Base-by-base conservation (phyloP, 2,113 vertebrate genomes). In the Ardeotis arabs region DNA sequence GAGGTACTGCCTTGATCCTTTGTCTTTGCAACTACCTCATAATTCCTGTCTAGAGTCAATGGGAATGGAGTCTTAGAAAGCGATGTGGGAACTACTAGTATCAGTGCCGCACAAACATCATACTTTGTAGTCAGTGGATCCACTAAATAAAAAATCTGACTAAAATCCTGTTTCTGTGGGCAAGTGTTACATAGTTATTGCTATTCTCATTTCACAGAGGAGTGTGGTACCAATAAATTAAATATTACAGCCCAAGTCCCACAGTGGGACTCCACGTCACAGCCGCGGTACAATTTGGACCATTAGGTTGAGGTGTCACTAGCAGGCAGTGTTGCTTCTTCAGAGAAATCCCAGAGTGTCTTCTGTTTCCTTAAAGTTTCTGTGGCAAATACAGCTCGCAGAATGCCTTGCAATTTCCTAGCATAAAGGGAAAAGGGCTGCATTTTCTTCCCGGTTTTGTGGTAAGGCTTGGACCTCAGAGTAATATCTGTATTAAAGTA, bases 201-300 rank as follows among this genome's bases (percentile, higher is more conserved):
- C 13, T 67, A 16, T 27, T 66, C 31, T 63, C 6, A 9, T 85
- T 82, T 67, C 39, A 25, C 28, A 85, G 37, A 78, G 8, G 7
- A 59, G 7, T 41, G 56, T 31, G n/a, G 35, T 55, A 56, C 20
- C 19, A 59, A 67, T 39, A 56, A 47, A 50, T 90, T 68, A 31
- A 72, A 59, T 29, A 31, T 7, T 50, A 14, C 33, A 64, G 27
- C 19, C 53, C 31, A 41, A 22, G 41, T 35, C 29, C 83, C 66
- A 39, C 0, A 0, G 33, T 25, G 59, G 12, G n/a, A 53, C 29
- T 67, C 31, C 23, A 3, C 23, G 41, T 41, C 66, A 72, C 47
- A 68, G 25, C 24, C 58, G 31, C 50, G 15, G 5, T 10, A 10
- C 19, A 60, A 2, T 5, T 29, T 47, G n/a, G n/a, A n/a, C n/a